Percentiles rank a stretch among this genome's conserved stretches.
These are phyloP conservation scores for Xestobium rufovillosum DNA, from an alignment of 2,888 invertebrate species.

Conservation along the genomic window DNA sequence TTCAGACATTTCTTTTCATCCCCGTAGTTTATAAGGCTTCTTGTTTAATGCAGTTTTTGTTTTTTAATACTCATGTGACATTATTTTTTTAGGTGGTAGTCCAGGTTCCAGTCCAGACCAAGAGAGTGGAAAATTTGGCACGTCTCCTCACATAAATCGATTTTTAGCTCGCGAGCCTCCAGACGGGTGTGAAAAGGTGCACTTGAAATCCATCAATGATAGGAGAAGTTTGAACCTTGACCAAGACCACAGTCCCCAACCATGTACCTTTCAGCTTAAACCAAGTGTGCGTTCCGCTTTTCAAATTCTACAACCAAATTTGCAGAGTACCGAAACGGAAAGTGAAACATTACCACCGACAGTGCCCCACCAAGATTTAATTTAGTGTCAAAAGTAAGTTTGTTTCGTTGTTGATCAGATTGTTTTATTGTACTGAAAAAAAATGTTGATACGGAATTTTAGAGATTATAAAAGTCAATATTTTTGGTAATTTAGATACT, in stretches of 20 bases:
- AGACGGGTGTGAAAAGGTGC: slow-evolving; percentile 83
- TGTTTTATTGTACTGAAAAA: neutral
- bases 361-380: slow-evolving; percentile 2
- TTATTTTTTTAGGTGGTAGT: slow-evolving; percentile 52
- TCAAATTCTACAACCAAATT: slow-evolving; percentile 56
- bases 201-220: slow-evolving; percentile 50
- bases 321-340: slow-evolving; percentile 13
- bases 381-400: no score
- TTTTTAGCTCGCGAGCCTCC: slow-evolving; percentile 82
- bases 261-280: slow-evolving; percentile 66
- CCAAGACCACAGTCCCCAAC: slow-evolving; percentile 43
- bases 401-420: neutral
- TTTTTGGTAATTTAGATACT: no score
- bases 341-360: neutral
- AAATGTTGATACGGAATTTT: no score
- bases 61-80: no score
- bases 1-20: no score
- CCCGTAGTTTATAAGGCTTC: no score
- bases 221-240: slow-evolving; percentile 15
- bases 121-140: slow-evolving; percentile 62
- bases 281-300: slow-evolving; percentile 77
- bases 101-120: slow-evolving; percentile 71
- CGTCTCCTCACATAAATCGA: slow-evolving; percentile 78
- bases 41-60: no score
- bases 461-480: no score